Evolutionary conservation across 2,113 vertebrate species (phyloP).

Genomic region (Dinomys branickii): DNA sequence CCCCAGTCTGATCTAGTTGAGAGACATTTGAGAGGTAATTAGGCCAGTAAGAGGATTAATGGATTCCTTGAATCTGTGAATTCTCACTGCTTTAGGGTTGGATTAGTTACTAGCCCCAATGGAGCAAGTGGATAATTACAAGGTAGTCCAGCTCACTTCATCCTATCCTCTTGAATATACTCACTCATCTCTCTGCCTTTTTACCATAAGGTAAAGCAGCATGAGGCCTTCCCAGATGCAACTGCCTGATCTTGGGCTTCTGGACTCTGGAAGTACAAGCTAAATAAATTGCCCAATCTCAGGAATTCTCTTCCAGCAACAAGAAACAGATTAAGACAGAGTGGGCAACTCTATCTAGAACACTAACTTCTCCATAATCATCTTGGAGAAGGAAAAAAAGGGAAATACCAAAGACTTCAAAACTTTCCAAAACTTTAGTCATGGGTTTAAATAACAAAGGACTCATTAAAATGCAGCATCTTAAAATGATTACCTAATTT

Average conservation of each 20-base stretch:
- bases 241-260: neutral
- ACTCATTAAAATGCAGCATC: conserved; percentile 81
- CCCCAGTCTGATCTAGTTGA: neutral
- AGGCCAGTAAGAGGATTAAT: neutral
- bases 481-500: conserved; percentile 82
- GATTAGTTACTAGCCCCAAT: neutral
- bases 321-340: neutral
- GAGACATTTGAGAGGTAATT: neutral
- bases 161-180: neutral
- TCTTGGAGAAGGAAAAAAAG: conserved; percentile 74
- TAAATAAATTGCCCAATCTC: neutral
- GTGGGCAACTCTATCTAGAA: conserved; percentile 3
- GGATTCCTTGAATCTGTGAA: neutral
- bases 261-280: neutral
- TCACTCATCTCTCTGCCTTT: neutral
- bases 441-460: conserved; percentile 73
- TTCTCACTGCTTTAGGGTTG: neutral
- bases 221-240: too few species aligned
- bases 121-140: neutral
- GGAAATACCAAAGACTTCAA: conserved; percentile 79
- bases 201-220: neutral
- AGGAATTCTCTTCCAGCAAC: neutral
- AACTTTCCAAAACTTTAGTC: conserved; percentile 73
- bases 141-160: neutral
- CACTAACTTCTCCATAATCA: conserved; percentile 74